Conservation (phyloP, 2,888 invertebrate genomes). For the Cacoxenus indagator region DNA sequence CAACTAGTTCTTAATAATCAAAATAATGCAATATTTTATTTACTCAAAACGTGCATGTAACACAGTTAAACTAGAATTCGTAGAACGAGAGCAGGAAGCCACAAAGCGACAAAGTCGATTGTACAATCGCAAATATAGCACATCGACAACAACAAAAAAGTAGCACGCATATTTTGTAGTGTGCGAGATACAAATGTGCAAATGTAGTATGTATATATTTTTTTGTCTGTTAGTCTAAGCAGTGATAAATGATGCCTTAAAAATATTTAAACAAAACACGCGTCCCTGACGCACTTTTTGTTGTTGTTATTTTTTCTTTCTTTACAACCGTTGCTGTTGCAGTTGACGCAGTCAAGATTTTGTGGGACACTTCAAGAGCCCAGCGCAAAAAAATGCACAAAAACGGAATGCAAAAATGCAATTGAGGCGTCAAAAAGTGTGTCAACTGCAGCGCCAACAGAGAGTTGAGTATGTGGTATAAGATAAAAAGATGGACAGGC, state of each 20-base stretch:
- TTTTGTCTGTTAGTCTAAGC: not conserved
- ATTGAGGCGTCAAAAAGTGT: constrained; percentile 39
- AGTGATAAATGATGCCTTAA: not conserved
- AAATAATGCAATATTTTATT: no score
- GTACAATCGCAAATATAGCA: not conserved
- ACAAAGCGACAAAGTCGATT: not conserved
- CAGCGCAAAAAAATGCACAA: constrained; percentile 1
- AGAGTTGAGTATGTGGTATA: not conserved
- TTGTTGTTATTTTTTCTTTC: no score
- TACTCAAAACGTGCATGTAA: no score
- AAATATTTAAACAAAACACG: not conserved
- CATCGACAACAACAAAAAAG: not conserved
- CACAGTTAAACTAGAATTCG: no score
- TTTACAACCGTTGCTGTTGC: not conserved
- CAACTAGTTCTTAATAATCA: no score
- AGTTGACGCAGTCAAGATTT: not conserved
- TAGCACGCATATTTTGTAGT: no score
- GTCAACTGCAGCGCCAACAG: constrained; percentile 36
- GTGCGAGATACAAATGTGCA: not conserved
- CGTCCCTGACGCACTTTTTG: constrained; percentile 15
- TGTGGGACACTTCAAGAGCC: not conserved
- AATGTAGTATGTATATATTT: not conserved
- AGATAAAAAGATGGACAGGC: not conserved
- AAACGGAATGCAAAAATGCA: constrained; percentile 37
- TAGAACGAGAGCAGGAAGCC: constrained; percentile 20